These are phyloP conservation scores for Marasmarcha lunaedactyla DNA, from an alignment of 2,888 invertebrate species.

Conservation along the genomic window DNA sequence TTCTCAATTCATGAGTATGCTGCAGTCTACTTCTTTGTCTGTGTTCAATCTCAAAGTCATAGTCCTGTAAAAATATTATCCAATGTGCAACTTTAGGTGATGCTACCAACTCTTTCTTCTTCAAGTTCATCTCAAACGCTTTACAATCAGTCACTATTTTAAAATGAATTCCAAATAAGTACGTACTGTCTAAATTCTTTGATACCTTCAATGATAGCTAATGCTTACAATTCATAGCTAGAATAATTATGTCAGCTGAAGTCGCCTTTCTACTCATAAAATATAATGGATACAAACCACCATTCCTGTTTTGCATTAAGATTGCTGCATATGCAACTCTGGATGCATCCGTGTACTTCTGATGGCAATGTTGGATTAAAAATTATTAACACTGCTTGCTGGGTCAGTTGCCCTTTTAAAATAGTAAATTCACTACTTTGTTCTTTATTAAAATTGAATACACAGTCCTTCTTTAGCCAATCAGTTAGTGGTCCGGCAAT, in stretches of 20 bases:
- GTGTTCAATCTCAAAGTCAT: conserved; percentile 18
- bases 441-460: conserved; percentile 14
- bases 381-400: conserved; percentile 14
- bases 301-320: conserved; percentile 13
- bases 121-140: conserved; percentile 15
- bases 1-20: conserved; percentile 19
- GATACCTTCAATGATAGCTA: conserved; percentile 16
- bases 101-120: conserved; percentile 18
- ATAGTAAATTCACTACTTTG: conserved; percentile 11
- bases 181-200: conserved; percentile 17
- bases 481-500: conserved; percentile 19
- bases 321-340: conserved; percentile 15
- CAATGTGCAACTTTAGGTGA: conserved; percentile 18
- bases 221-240: conserved; percentile 17
- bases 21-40: conserved; percentile 16
- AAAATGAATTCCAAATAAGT: conserved; percentile 16
- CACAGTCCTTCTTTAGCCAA: conserved; percentile 12
- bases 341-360: conserved; percentile 19
- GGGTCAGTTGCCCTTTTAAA: conserved; percentile 14
- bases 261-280: conserved; percentile 15
- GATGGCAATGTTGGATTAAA: conserved; percentile 14
- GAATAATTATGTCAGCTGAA: conserved; percentile 10
- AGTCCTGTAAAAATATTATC: conserved; percentile 18
- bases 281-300: conserved; percentile 12
- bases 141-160: conserved; percentile 19